These are phyloP conservation scores for Mesochorus sp. DNA, from an alignment of 2,888 invertebrate species.

Conservation along the genomic window DNA sequence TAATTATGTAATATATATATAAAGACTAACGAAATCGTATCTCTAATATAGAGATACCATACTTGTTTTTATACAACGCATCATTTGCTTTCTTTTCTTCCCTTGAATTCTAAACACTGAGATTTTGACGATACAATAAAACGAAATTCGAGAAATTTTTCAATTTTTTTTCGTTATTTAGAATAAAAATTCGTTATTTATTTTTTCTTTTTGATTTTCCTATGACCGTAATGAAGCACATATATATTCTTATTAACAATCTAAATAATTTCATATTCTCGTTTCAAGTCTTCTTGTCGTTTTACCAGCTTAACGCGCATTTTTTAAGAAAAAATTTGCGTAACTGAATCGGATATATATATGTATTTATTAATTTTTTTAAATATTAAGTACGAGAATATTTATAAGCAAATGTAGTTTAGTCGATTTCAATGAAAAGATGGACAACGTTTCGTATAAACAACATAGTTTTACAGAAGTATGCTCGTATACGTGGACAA, in stretches of 20 bases:
- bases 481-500: constrained; percentile 16
- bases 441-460: constrained; percentile 26
- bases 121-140: neutral
- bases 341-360: neutral
- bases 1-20: constrained; percentile 55
- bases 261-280: no score
- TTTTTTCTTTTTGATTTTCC: no score
- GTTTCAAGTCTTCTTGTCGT: constrained; percentile 2
- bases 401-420: neutral
- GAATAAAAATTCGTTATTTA: no score
- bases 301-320: constrained; percentile 4
- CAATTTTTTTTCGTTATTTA: neutral
- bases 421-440: neutral
- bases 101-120: neutral
- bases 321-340: neutral
- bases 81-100: neutral
- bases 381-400: constrained; percentile 39
- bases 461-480: neutral
- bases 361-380: neutral
- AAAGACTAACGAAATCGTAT: constrained; percentile 59
- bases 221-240: constrained; percentile 1
- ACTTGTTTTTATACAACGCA: constrained; percentile 32
- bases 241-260: neutral
- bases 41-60: constrained; percentile 77
- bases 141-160: neutral